Percentiles rank a stretch among this genome's conserved stretches.
These are phyloP conservation scores for Astatotilapia flaviijosephi DNA, from an alignment of 2,113 vertebrate genomes.

Conservation along the genomic window DNA sequence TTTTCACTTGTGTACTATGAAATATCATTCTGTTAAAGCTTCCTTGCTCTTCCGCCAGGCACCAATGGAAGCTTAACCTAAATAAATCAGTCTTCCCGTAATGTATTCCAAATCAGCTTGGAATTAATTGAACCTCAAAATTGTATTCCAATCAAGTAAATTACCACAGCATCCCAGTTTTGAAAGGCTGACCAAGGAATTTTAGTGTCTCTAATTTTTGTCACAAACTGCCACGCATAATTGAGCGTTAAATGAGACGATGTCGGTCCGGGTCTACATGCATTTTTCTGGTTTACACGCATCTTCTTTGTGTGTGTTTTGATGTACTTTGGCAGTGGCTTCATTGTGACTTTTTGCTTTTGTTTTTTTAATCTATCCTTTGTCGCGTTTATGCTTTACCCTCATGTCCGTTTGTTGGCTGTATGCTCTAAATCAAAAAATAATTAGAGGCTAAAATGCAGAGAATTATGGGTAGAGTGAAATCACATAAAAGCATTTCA, in stretches of 20 bases:
- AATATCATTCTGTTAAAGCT: conserved; percentile 57
- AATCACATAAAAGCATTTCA: neutral
- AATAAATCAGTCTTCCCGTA: conserved; percentile 72
- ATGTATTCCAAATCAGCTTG: conserved; percentile 52
- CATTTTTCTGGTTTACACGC: conserved; percentile 1
- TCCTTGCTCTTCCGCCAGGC: conserved; percentile 22
- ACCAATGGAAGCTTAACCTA: conserved; percentile 67
- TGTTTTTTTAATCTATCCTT: neutral
- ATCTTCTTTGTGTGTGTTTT: neutral
- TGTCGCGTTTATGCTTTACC: conserved; percentile 14
- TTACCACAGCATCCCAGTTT: conserved; percentile 20
- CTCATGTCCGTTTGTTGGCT: conserved; percentile 16
- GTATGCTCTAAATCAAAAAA: conserved; percentile 48
- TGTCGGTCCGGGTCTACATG: neutral
- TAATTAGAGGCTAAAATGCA: conserved; percentile 45
- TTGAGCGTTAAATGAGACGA: conserved; percentile 19
- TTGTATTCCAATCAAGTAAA: conserved; percentile 55
- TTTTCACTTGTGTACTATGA: conserved; percentile 52
- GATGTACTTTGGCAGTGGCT: neutral
- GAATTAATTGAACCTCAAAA: conserved; percentile 57
- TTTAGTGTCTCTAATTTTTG: conserved; percentile 31
- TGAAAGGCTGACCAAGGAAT: conserved; percentile 56
- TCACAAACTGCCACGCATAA: conserved; percentile 17
- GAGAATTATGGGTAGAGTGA: neutral
- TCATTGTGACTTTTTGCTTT: neutral